Evolutionary conservation across 2,888 invertebrate genomes (phyloP), one percentile per base, ranked within the genome.

Genomic region (Hecatera dysodea): DNA sequence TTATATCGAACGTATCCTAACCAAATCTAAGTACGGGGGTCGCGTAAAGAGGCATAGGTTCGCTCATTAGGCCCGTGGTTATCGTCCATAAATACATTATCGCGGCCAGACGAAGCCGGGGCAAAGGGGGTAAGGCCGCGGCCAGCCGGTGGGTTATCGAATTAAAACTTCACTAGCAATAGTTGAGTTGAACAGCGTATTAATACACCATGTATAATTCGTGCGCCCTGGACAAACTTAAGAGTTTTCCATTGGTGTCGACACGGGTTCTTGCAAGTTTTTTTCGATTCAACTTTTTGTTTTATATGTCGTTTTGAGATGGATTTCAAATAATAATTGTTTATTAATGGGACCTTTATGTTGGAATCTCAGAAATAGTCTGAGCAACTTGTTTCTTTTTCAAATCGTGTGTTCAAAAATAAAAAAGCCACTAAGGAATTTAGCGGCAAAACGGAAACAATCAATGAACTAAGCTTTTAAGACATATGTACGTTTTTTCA

Each of bases 71-170:
- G 91, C 89, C 87, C 93, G 93, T 90, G 95, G 95, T 95, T n/a
- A n/a, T 95, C 94, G 93, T 88, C 93, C 95, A 95, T 95, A 95
- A 96, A 96, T 95, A 95, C 95, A 93, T 95, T 96, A 95, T 95
- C 91, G 92, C 89, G 84, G 90, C 87, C 81, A 81, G 79, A 79
- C 79, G 73, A 67, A 55, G 66, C 66, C 73, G 78, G 75, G 77
- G 75, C 62, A 78, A 69, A 70, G 73, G 82, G 86, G 86, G 84
- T 46, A 12, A 71, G 79, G 77, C 63, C 75, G 85, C 81, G 83
- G 70, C 83, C 79, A 84, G 81, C 89, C 87, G 91, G 91, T 88
- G 92, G 94, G 93, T 94, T 94, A 94, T 95, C 94, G 93, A 94
- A 95, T 94, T 94, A 94, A 94, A 95, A 94, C 94, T 94, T 94